Evolutionary conservation across 1,140 invertebrate genomes (phyloP), one percentile per base, ranked within the genome.

Genomic region (Drosophila kikkawai): DNA sequence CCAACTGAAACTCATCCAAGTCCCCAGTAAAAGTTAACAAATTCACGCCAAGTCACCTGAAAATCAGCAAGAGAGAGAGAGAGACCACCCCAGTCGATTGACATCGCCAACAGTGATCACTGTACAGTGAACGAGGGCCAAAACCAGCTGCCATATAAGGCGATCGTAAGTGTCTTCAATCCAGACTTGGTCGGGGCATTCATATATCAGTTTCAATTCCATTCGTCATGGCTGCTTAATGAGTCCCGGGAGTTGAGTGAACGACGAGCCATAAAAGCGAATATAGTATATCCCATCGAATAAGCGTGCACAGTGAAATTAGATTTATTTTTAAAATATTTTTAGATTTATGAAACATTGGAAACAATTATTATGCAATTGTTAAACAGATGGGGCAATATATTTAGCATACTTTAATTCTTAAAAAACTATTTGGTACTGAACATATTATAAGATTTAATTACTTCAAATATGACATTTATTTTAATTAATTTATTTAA

Each of bases 191-290:
- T 37, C 34, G 51, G 44, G 39, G 58, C 19, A 82, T 67, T 78
- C 84, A 90, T 90, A 90, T 85, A 90, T 90, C 85, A 90, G 86
- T 82, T 90, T 90, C 86, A 82, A 76, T 85, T 79, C 64, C 85
- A 90, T 90, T 90, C 85, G 85, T 90, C 85, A 90, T 90, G 85
- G 85, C 85, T 90, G 85, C 85, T 90, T 90, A 90, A 90, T 90
- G 85, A 90, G 85, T 60, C 59, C 56, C 56, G 12, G 17, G 70
- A 88, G 84, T 85, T 90, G 85, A 88, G 74, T 85, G 85, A 81
- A 90, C 85, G 85, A 68, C 65, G 80, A 65, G 81, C 57, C 68
- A 58, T 67, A 71, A 57, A 58, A 51, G 19, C 59, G 39, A 55
- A 69, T 74, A 73, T 66, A 22, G 22, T 22, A 68, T 63, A 48